Evolutionary conservation across 1,140 invertebrate genomes (phyloP).

Genomic region (Melanaphis sacchari): DNA sequence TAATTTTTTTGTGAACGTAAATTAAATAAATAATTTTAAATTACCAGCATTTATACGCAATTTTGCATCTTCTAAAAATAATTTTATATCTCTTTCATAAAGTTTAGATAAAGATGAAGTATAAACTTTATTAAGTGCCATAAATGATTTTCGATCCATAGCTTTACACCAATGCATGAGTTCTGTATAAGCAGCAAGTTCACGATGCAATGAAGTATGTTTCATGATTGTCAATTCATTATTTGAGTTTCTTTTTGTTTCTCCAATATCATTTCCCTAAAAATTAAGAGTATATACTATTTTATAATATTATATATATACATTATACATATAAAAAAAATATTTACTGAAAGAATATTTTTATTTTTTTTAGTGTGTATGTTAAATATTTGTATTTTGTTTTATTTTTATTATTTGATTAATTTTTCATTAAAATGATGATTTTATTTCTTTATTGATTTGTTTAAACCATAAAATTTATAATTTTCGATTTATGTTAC

Average conservation of each 20-base stretch:
- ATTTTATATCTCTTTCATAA: slow-evolving; percentile 82
- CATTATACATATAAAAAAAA: neutral
- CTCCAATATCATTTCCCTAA: slow-evolving; percentile 74
- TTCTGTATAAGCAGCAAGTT: slow-evolving; percentile 83
- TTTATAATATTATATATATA: neutral
- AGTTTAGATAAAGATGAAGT: slow-evolving; percentile 79
- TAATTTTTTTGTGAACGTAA: neutral
- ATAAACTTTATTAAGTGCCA: slow-evolving; percentile 81
- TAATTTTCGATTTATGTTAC: too few relatives aligned
- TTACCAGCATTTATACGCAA: slow-evolving; percentile 65
- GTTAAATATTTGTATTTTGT: neutral
- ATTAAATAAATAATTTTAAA: neutral
- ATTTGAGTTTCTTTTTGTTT: slow-evolving; percentile 66
- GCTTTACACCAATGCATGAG: slow-evolving; percentile 90
- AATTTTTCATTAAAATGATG: too few relatives aligned
- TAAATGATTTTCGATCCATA: slow-evolving; percentile 83
- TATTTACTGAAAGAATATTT: neutral
- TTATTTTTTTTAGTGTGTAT: neutral
- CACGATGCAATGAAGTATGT: slow-evolving; percentile 80
- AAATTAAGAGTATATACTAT: neutral
- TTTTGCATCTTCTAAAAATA: slow-evolving; percentile 81
- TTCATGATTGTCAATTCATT: slow-evolving; percentile 72
- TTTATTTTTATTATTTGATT: neutral
- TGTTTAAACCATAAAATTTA: too few relatives aligned
- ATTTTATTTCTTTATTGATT: too few relatives aligned